Conservation (phyloP, 1,140 invertebrate species). For the Lepidotrigona ventralis region DNA sequence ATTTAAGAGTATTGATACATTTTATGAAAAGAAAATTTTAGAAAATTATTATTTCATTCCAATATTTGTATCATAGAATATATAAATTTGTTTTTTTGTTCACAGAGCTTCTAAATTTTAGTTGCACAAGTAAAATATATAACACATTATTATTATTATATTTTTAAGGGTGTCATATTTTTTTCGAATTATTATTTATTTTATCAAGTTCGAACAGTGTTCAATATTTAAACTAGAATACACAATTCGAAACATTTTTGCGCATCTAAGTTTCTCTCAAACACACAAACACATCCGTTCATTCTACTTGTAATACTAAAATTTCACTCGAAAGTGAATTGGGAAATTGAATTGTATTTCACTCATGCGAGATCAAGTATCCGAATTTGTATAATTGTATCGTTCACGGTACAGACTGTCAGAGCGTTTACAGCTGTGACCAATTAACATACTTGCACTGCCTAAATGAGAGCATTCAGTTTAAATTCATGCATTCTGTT, state of each 20-base stretch:
- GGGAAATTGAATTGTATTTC: background rate
- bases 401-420: background rate
- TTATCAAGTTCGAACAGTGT: too few species aligned
- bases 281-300: background rate
- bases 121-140: too few species aligned
- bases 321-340: background rate
- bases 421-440: conserved; percentile 16
- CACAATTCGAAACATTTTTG: too few species aligned
- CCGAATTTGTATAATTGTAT: background rate
- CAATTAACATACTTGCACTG: conserved; percentile 27
- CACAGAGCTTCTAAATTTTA: background rate
- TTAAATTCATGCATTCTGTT: conserved; percentile 4
- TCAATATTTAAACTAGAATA: background rate
- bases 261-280: background rate
- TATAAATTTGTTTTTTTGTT: background rate
- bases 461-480: conserved; percentile 34
- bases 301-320: too few species aligned
- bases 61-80: background rate
- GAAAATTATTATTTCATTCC: too few species aligned
- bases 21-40: too few species aligned
- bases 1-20: too few species aligned
- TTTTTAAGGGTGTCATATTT: background rate
- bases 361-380: background rate
- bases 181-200: too few species aligned
- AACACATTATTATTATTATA: too few species aligned